A percentile compares a stretch with the other conserved stretches of the same genome.
Evolutionary conservation across 2,888 invertebrate species (phyloP).

Genomic region (Sphinx pinastri): DNA sequence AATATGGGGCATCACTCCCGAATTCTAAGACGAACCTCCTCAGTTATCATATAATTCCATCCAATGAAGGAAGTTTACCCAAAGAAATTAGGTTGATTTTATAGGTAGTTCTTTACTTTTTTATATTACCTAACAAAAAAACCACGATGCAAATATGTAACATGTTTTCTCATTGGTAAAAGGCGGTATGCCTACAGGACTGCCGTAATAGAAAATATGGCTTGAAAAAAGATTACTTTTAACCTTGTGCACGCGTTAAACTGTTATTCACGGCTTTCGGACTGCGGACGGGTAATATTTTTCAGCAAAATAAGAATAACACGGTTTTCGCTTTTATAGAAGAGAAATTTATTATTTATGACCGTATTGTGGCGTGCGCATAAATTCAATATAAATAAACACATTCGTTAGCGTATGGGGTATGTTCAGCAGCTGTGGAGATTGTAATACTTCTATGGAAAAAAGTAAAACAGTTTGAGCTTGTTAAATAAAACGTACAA

Average conservation of each 20-base stretch:
- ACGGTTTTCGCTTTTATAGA: constrained; percentile 26
- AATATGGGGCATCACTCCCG: too few relatives aligned
- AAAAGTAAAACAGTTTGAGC: neutral
- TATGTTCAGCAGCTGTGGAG: neutral
- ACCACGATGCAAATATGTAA: neutral
- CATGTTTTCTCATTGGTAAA: constrained; percentile 21
- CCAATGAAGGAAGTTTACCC: neutral
- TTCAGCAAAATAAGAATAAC: constrained; percentile 25
- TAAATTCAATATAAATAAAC: constrained; percentile 4
- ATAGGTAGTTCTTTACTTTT: neutral
- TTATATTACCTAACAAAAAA: neutral
- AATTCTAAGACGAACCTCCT: too few relatives aligned
- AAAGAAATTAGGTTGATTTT: neutral
- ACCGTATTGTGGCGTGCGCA: neutral
- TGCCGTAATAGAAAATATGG: constrained; percentile 21
- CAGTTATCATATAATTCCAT: too few relatives aligned
- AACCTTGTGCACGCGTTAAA: constrained; percentile 26
- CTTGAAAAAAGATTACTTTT: constrained; percentile 19
- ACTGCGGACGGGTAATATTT: constrained; percentile 26
- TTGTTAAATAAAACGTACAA: neutral
- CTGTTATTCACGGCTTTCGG: constrained; percentile 30
- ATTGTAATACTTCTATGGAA: neutral
- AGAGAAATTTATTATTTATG: constrained; percentile 26
- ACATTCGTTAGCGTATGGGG: neutral
- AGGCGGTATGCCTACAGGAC: neutral